A percentile compares a stretch with the other conserved stretches of the same genome.
phyloP scores from a whole-genome alignment of 1,140 invertebrate species.

The Coenobita brevimanus region DNA sequence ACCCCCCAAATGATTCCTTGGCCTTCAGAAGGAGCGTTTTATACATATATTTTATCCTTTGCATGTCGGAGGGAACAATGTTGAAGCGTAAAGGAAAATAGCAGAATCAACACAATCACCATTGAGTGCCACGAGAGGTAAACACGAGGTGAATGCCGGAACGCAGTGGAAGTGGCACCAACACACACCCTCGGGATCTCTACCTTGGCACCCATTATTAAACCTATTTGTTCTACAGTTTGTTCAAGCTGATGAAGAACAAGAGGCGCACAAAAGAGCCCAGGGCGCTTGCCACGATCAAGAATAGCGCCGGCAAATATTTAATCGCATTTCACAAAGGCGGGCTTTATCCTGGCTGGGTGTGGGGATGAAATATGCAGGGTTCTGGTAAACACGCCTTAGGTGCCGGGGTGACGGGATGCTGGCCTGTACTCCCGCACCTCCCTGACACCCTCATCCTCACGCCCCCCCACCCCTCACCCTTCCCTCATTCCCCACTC shows the following conservation, averaged over 20 bases:
- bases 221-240: constrained; percentile 57
- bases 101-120: constrained; percentile 50
- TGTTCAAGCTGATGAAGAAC: constrained; percentile 66
- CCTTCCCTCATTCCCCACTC: neutral
- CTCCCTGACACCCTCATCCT: neutral
- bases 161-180: constrained; percentile 52
- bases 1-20: too few species aligned
- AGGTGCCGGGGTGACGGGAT: neutral
- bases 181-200: constrained; percentile 52
- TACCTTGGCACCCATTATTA: constrained; percentile 59
- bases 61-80: constrained; percentile 33
- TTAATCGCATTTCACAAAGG: constrained; percentile 66
- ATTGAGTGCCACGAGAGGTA: constrained; percentile 40
- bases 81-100: constrained; percentile 61
- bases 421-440: neutral
- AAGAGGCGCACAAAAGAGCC: constrained; percentile 57
- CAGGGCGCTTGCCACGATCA: constrained; percentile 63
- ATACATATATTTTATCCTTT: neutral
- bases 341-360: constrained; percentile 52
- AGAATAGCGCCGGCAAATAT: constrained; percentile 62
- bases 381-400: constrained; percentile 34
- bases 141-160: constrained; percentile 50
- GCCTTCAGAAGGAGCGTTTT: too few species aligned
- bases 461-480: neutral
- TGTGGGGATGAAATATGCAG: constrained; percentile 61